Evolutionary conservation across 2,888 invertebrate species (phyloP).

Genomic region (Hypolimnas misippus): DNA sequence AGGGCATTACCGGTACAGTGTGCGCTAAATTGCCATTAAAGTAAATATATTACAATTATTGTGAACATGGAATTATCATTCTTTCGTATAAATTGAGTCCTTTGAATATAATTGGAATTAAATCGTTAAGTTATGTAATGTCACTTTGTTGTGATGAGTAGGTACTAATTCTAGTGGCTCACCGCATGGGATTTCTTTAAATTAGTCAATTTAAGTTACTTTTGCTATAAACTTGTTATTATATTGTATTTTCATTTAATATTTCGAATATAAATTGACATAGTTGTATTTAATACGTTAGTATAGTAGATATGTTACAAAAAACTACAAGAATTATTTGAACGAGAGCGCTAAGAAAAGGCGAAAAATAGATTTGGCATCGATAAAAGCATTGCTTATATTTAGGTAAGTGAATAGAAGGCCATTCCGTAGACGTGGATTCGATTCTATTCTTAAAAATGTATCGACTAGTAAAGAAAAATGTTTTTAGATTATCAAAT

Average conservation of each 20-base stretch:
- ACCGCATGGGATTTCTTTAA: neutral
- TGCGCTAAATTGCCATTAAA: slow-evolving; percentile 12
- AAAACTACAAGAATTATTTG: slow-evolving; percentile 16
- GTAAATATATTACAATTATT: slow-evolving; percentile 6
- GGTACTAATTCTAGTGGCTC: too few species aligned
- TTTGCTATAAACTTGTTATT: neutral
- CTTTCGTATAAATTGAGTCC: neutral
- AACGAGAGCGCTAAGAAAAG: slow-evolving; percentile 23
- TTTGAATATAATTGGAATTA: neutral
- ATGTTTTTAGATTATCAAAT: slow-evolving; percentile 3
- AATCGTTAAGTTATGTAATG: neutral
- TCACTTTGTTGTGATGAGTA: neutral
- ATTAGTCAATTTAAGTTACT: neutral
- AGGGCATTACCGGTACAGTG: slow-evolving; percentile 15
- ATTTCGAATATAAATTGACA: too few species aligned
- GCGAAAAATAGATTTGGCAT: slow-evolving; percentile 49
- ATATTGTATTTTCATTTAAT: too few species aligned
- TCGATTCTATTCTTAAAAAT: slow-evolving; percentile 54
- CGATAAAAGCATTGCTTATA: slow-evolving; percentile 48
- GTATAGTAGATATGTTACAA: slow-evolving; percentile 36
- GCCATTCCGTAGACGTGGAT: slow-evolving; percentile 45
- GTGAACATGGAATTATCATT: neutral
- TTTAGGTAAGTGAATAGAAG: slow-evolving; percentile 46
- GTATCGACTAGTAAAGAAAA: slow-evolving; percentile 26
- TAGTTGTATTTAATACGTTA: too few species aligned